A percentile compares a stretch with the other conserved stretches of the same genome.
phyloP scores from a whole-genome alignment of 2,888 invertebrate species.

The Chymomyza fuscimana region DNA sequence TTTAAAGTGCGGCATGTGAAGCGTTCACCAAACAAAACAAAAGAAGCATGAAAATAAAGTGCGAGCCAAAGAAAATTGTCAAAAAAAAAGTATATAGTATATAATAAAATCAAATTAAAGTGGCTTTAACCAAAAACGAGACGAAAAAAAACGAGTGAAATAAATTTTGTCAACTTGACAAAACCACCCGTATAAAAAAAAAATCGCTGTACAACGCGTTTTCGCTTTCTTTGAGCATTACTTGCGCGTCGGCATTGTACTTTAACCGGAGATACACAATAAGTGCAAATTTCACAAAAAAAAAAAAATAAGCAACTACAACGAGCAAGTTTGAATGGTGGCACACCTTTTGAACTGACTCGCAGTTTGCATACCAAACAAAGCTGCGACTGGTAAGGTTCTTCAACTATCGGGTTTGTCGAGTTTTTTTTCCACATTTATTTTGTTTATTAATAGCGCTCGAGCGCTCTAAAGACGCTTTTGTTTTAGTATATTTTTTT shows the following conservation, averaged over 20 bases:
- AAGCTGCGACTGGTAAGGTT: neutral
- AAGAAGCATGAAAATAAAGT: conserved; percentile 17
- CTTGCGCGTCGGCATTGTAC: neutral
- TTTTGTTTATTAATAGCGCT: neutral
- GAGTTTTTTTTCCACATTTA: conserved; percentile 5
- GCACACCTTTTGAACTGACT: conserved; percentile 50
- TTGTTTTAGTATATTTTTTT: neutral
- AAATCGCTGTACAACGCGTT: conserved; percentile 49
- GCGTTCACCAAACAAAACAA: neutral
- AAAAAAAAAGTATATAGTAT: neutral
- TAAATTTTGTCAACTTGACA: conserved; percentile 46
- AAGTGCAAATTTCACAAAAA: conserved; percentile 42
- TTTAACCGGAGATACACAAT: conserved; percentile 27
- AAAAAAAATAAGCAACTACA: neutral
- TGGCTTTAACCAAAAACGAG: conserved; percentile 35
- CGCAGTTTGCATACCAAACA: conserved; percentile 6
- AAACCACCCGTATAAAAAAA: conserved; percentile 34
- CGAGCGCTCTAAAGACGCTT: neutral
- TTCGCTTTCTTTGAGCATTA: conserved; percentile 59
- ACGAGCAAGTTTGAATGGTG: neutral
- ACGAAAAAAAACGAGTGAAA: conserved; percentile 29
- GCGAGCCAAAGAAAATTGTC: conserved; percentile 12
- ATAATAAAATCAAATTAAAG: conserved; percentile 23
- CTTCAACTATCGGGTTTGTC: conserved; percentile 10
- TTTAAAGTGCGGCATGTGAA: conserved; percentile 16